Conservation (phyloP, 2,888 invertebrate genomes). For the Phaonia tiefii region DNA sequence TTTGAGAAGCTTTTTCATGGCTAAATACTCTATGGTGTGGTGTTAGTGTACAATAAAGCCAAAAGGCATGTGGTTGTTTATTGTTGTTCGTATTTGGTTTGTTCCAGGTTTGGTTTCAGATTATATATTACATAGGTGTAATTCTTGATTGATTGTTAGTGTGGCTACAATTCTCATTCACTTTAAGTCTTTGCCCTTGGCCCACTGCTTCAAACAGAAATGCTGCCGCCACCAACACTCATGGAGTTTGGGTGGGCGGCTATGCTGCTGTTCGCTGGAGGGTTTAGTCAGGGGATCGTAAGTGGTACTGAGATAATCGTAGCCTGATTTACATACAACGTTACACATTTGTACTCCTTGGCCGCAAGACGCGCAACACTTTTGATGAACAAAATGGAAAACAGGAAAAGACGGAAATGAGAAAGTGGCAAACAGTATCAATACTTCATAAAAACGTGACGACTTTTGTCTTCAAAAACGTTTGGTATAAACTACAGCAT, state of each 20-base stretch:
- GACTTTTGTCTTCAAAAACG: slow-evolving; percentile 7
- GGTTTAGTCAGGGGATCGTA: slow-evolving; percentile 88
- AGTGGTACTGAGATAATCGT: slow-evolving; percentile 82
- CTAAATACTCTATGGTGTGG: too few species aligned
- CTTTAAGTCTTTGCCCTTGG: slow-evolving; percentile 70
- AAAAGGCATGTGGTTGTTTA: too few species aligned
- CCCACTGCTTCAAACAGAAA: slow-evolving; percentile 77
- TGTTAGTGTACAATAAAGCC: too few species aligned
- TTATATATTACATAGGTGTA: background rate
- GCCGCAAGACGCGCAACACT: slow-evolving; percentile 97
- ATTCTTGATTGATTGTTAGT: background rate
- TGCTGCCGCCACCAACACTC: slow-evolving; percentile 74
- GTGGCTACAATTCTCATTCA: background rate
- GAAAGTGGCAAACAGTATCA: slow-evolving; percentile 24
- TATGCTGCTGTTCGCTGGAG: slow-evolving; percentile 85
- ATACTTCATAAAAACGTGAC: slow-evolving; percentile 36
- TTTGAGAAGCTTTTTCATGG: too few species aligned
- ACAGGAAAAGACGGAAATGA: slow-evolving; percentile 35
- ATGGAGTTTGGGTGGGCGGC: slow-evolving; percentile 82
- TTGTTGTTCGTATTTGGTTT: slow-evolving; percentile 12
- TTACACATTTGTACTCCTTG: slow-evolving; percentile 91
- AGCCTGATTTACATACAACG: slow-evolving; percentile 88
- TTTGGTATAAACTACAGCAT: slow-evolving; percentile 1
- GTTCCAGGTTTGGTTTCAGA: too few species aligned
- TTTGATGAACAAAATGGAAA: slow-evolving; percentile 35